Evolutionary conservation across 2,888 invertebrate species (phyloP).

Genomic region (Notodonta dromedarius): DNA sequence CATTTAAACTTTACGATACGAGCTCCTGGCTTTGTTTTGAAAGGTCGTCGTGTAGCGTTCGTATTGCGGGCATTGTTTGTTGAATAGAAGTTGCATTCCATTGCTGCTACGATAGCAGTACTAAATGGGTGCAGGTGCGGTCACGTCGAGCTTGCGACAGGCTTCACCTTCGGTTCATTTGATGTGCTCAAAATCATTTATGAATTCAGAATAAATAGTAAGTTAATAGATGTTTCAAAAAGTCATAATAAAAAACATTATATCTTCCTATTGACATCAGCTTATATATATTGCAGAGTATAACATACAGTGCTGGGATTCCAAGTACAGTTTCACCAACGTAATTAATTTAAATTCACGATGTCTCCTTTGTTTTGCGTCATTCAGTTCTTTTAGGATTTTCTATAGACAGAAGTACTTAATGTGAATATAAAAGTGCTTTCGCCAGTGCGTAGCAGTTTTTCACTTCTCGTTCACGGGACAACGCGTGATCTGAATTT

Average conservation of each 20-base stretch:
- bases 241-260: slow-evolving; percentile 16
- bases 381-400: slow-evolving; percentile 9
- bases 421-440: slow-evolving; percentile 24
- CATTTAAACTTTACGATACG: slow-evolving; percentile 11
- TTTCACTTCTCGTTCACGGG: slow-evolving; percentile 33
- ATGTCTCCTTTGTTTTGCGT: too few species aligned
- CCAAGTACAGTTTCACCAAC: too few species aligned
- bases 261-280: slow-evolving; percentile 1
- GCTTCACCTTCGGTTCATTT: slow-evolving; percentile 21
- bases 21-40: slow-evolving; percentile 30
- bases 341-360: too few species aligned
- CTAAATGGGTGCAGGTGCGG: slow-evolving; percentile 49
- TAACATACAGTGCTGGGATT: too few species aligned
- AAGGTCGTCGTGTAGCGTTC: slow-evolving; percentile 38
- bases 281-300: slow-evolving; percentile 6
- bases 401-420: slow-evolving; percentile 29
- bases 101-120: slow-evolving; percentile 46
- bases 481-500: slow-evolving; percentile 42
- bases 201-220: too few species aligned
- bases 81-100: slow-evolving; percentile 52
- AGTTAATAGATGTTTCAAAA: background rate
- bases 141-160: slow-evolving; percentile 42
- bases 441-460: slow-evolving; percentile 24
- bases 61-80: slow-evolving; percentile 48
- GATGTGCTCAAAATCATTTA: slow-evolving; percentile 3